A percentile compares a stretch with the other conserved stretches of the same genome.
Evolutionary conservation across 2,113 vertebrate genomes (phyloP).

Genomic region (Argyrosomus japonicus): DNA sequence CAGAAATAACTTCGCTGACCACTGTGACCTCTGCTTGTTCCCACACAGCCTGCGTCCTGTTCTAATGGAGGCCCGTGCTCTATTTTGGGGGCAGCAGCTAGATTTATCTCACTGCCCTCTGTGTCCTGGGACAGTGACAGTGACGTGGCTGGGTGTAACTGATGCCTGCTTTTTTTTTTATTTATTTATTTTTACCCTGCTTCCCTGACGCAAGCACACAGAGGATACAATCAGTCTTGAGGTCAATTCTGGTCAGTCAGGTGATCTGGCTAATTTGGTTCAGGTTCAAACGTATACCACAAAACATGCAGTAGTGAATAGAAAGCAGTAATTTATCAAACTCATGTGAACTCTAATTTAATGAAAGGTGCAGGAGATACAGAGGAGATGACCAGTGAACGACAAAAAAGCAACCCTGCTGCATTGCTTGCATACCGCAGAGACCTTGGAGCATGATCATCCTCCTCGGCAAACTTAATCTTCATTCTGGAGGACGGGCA

Average conservation of each 20-base stretch:
- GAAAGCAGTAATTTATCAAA: slow-evolving; percentile 13
- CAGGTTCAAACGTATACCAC: neutral
- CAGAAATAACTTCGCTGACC: slow-evolving; percentile 82
- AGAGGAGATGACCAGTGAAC: slow-evolving; percentile 51
- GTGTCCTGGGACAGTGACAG: slow-evolving; percentile 75
- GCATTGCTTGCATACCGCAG: slow-evolving; percentile 69
- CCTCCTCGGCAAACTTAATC: slow-evolving; percentile 77
- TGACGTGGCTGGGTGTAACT: slow-evolving; percentile 71
- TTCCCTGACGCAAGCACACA: slow-evolving; percentile 67
- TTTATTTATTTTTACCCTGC: neutral
- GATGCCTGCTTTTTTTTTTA: slow-evolving; percentile 56
- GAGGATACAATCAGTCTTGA: slow-evolving; percentile 51
- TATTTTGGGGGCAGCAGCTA: slow-evolving; percentile 74
- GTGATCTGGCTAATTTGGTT: slow-evolving; percentile 27
- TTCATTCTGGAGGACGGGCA: slow-evolving; percentile 70
- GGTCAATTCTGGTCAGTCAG: slow-evolving; percentile 36
- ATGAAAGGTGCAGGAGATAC: slow-evolving; percentile 53
- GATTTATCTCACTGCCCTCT: slow-evolving; percentile 80
- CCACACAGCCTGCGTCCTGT: slow-evolving; percentile 76
- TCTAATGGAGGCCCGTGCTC: slow-evolving; percentile 69
- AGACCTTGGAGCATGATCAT: slow-evolving; percentile 72
- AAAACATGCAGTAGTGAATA: neutral
- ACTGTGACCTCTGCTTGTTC: slow-evolving; percentile 78
- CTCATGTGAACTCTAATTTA: slow-evolving; percentile 24
- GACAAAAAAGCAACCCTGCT: slow-evolving; percentile 46